Conservation (phyloP, 1,140 invertebrate species). For the Pseudomyrmex flavicornis region DNA sequence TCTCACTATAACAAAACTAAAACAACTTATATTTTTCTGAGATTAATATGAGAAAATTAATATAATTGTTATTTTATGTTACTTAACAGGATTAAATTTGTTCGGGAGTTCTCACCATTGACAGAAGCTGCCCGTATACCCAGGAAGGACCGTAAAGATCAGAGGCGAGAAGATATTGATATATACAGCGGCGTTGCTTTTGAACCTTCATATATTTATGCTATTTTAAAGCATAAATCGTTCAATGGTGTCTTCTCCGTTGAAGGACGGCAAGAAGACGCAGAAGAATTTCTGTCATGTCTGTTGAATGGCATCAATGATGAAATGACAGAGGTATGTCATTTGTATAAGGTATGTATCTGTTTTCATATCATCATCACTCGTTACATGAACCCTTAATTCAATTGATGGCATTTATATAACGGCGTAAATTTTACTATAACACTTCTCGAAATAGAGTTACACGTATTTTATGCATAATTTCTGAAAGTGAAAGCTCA, state of each 20-base stretch:
- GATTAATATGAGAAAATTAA: conserved; percentile 3
- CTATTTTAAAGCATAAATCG: conserved; percentile 91
- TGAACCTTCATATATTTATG: conserved; percentile 93
- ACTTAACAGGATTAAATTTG: conserved; percentile 87
- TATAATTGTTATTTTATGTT: conserved; percentile 38
- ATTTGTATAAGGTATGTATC: too few species aligned
- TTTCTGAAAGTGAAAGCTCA: too few species aligned
- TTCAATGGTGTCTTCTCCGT: conserved; percentile 89
- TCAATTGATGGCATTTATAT: neutral
- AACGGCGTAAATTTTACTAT: too few species aligned
- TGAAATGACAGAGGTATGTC: conserved; percentile 94
- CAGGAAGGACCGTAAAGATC: conserved; percentile 83
- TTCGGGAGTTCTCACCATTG: conserved; percentile 89
- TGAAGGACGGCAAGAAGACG: conserved; percentile 96
- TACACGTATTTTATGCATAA: too few species aligned
- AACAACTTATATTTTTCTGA: too few species aligned
- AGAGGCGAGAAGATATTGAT: conserved; percentile 79
- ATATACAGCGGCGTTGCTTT: conserved; percentile 89
- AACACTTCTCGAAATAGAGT: too few species aligned
- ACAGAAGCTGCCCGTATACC: conserved; percentile 85
- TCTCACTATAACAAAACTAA: too few species aligned
- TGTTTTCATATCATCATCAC: neutral
- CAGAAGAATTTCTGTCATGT: conserved; percentile 97
- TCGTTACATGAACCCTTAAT: conserved; percentile 21
- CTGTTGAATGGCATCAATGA: conserved; percentile 97